Conservation (phyloP, 2,888 invertebrate species). For the Drosophila acutilabella region DNA sequence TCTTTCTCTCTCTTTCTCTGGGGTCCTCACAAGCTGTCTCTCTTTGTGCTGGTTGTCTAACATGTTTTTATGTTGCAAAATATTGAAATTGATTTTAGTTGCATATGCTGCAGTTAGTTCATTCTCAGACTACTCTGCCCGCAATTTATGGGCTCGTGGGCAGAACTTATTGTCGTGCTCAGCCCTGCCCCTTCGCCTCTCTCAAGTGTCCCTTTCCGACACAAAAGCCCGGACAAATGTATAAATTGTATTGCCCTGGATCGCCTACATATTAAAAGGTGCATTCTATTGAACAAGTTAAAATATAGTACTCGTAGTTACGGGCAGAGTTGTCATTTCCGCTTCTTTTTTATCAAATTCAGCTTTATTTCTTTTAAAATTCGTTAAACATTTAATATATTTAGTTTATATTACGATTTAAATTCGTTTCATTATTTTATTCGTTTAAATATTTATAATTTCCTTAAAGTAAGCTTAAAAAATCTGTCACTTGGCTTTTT, state of each 20-base stretch:
- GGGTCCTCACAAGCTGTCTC: background rate
- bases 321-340: too few species aligned
- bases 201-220: background rate
- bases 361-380: too few species aligned
- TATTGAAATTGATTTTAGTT: slow-evolving; percentile 76
- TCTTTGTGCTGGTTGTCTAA: slow-evolving; percentile 21
- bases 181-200: background rate
- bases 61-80: slow-evolving; percentile 65
- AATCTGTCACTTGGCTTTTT: too few species aligned
- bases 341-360: too few species aligned
- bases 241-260: slow-evolving; percentile 52
- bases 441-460: too few species aligned
- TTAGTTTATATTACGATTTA: too few species aligned
- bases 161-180: slow-evolving; percentile 40
- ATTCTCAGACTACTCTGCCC: slow-evolving; percentile 12
- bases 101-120: slow-evolving; percentile 67
- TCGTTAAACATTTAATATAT: too few species aligned
- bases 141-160: slow-evolving; percentile 62
- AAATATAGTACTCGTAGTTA: slow-evolving; percentile 10
- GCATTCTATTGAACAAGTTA: background rate
- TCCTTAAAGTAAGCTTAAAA: too few species aligned
- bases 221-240: slow-evolving; percentile 50
- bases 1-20: slow-evolving; percentile 3
- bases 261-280: slow-evolving; percentile 48
- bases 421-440: too few species aligned